Base-by-base conservation (phyloP, 64 coral and sea anemone species). In the Hydrozoanthus tunicans region DNA sequence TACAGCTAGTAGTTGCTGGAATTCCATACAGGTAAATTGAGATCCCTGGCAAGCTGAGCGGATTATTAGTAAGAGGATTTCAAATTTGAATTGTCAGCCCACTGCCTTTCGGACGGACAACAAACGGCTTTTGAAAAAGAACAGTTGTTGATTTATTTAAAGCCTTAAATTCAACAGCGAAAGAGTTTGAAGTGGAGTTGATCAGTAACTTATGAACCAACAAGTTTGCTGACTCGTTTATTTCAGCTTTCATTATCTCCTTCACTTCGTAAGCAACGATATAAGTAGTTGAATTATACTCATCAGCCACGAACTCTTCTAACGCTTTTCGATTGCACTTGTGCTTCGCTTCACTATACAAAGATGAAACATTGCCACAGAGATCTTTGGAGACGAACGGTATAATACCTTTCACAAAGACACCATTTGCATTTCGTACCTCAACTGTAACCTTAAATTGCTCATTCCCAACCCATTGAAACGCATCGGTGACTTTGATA, bases 31-130 rank as follows among this genome's bases (percentile, higher is more conserved):
- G 57, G 14, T 6, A 56, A 10, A 85, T 85, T 5, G 20, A 70
- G 54, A 86, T 57, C 6, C 64, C 51, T 70, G 6, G 9, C 14
- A 86, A 72, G 0, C 7, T 71, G 6, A 86, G 0, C 13, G 66
- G 82, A 12, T 14, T 10, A 72, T 6, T 6, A 57, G 7, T 58
- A 10, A 70, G 71, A 7, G 70, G 7, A 27, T 70, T 24, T 6
- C 54, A 17, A 71, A 86, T 86, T 57, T 86, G 82, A 32, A 86
- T n/a, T 15, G 51, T 86, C 4, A 86, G 15, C 25, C 15, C 82
- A 58, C 53, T 86, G 2, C 51, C 82, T 86, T 57, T 86, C 25
- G 82, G 64, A 55, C 51, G 82, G 58, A 86, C 53, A 71, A 86
- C 82, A 57, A 86, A 57, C 10, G 82, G 82, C 24, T 51, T 71